These are phyloP conservation scores for Maniola jurtina DNA, from an alignment of 1,140 invertebrate genomes.

Conservation along the genomic window DNA sequence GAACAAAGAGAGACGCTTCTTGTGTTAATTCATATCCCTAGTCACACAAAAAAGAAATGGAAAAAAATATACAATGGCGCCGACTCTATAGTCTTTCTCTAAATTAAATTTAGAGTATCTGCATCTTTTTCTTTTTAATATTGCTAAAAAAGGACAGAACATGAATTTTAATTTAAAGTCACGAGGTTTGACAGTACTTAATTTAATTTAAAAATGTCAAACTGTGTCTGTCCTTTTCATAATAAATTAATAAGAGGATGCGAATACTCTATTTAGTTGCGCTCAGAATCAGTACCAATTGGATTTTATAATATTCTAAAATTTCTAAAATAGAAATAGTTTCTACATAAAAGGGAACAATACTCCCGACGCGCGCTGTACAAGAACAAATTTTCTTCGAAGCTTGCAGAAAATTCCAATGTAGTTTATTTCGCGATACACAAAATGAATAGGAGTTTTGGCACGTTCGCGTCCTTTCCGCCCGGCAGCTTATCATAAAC, in stretches of 20 bases:
- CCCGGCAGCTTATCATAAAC: constrained; percentile 29
- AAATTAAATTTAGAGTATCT: too few relatives aligned
- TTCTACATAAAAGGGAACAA: constrained; percentile 7
- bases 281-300: too few relatives aligned
- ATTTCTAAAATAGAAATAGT: constrained; percentile 1
- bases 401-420: constrained; percentile 17
- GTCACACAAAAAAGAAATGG: not conserved
- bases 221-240: too few relatives aligned
- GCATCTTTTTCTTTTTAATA: too few relatives aligned
- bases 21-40: not conserved
- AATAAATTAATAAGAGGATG: too few relatives aligned
- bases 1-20: not conserved
- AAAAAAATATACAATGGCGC: not conserved
- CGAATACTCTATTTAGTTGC: too few relatives aligned
- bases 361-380: not conserved
- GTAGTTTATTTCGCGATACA: constrained; percentile 16
- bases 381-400: constrained; percentile 3
- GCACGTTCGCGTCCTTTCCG: constrained; percentile 27
- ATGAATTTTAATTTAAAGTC: too few relatives aligned
- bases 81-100: too few relatives aligned
- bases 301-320: constrained; percentile 2
- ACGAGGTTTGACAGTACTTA: too few relatives aligned
- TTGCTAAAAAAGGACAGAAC: too few relatives aligned
- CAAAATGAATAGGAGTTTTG: constrained; percentile 28
- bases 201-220: too few relatives aligned